These are phyloP conservation scores for Benitochromis conjunctus DNA, from an alignment of 2,113 vertebrate species.

Conservation along the genomic window DNA sequence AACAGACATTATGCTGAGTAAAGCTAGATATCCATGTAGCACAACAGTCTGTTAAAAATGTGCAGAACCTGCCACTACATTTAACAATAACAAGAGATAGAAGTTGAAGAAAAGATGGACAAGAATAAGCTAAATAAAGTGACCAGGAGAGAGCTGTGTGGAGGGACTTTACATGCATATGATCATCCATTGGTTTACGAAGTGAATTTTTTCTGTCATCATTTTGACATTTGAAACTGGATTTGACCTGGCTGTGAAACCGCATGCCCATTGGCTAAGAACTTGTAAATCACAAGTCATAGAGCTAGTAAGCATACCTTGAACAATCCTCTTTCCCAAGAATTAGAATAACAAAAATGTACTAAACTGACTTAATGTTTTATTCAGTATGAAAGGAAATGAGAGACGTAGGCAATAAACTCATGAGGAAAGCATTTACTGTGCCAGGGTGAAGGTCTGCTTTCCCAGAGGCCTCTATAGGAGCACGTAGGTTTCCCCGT, in stretches of 20 bases:
- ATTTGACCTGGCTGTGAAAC: too few relatives aligned
- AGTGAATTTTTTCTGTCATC: too few relatives aligned
- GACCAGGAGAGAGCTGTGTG: not conserved
- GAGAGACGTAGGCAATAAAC: not conserved
- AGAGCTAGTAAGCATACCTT: too few relatives aligned
- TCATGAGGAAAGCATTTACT: not conserved
- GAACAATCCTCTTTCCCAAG: too few relatives aligned
- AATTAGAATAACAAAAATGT: too few relatives aligned
- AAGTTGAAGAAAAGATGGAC: not conserved
- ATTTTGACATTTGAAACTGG: too few relatives aligned
- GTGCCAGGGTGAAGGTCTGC: not conserved
- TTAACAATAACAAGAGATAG: not conserved
- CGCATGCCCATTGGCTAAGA: too few relatives aligned
- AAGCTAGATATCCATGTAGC: not conserved
- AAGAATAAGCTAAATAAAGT: not conserved
- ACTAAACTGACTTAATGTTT: too few relatives aligned
- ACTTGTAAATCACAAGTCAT: too few relatives aligned
- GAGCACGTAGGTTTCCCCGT: rapidly evolving
- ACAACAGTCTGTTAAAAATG: not conserved
- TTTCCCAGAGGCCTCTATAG: not conserved
- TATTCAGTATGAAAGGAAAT: not conserved
- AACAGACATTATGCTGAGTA: not conserved
- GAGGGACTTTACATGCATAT: not conserved
- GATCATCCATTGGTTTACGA: too few relatives aligned
- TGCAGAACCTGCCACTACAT: not conserved